phyloP scores from a whole-genome alignment of 2,113 vertebrate species.

The Pleuronectes platessa region DNA sequence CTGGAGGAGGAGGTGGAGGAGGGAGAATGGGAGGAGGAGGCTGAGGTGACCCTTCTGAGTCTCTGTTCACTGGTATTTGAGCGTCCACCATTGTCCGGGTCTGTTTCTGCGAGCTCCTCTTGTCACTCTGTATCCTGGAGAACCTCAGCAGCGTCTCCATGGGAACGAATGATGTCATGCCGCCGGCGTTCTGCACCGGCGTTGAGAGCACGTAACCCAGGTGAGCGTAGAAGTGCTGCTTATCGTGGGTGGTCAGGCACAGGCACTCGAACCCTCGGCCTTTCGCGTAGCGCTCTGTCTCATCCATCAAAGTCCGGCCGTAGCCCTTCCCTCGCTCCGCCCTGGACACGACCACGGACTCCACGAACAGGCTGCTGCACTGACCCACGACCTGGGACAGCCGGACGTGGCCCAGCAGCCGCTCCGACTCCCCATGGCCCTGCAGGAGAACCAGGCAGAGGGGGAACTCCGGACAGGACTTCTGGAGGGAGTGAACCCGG shows the following conservation, averaged over 20 bases:
- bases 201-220: slow-evolving; percentile 87
- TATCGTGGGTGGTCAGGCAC: slow-evolving; percentile 92
- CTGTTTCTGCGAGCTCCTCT: background rate
- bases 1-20: slow-evolving; percentile 15
- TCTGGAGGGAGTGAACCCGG: slow-evolving; percentile 88
- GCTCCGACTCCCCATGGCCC: slow-evolving; percentile 20
- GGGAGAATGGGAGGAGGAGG: slow-evolving; percentile 3
- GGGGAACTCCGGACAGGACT: slow-evolving; percentile 89
- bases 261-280: slow-evolving; percentile 83
- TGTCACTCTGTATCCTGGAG: slow-evolving; percentile 53
- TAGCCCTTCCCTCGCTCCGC: slow-evolving; percentile 89
- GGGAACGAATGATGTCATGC: slow-evolving; percentile 82
- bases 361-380: slow-evolving; percentile 86
- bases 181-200: slow-evolving; percentile 89
- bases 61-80: background rate
- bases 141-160: slow-evolving; percentile 83
- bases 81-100: background rate
- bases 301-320: slow-evolving; percentile 90
- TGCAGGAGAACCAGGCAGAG: slow-evolving; percentile 87
- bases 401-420: slow-evolving; percentile 89
- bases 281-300: slow-evolving; percentile 86
- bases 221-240: slow-evolving; percentile 92
- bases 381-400: slow-evolving; percentile 86
- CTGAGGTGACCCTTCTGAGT: slow-evolving; percentile 3
- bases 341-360: slow-evolving; percentile 90